phyloP scores from a whole-genome alignment of 2,113 vertebrate genomes.

The Diphyllodes magnificus region DNA sequence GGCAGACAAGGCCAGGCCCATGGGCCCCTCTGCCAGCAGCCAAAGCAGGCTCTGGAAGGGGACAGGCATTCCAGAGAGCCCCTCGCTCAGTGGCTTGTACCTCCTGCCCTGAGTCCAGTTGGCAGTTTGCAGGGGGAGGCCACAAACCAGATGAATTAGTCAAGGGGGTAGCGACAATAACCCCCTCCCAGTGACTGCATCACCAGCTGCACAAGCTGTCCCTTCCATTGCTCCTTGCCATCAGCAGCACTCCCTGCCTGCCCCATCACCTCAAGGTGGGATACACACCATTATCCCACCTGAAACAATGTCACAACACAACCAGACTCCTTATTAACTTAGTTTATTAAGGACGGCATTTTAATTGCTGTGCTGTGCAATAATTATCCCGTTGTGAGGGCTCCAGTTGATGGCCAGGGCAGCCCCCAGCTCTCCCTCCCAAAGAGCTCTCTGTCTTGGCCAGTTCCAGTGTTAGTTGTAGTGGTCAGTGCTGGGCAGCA shows the following conservation, averaged over 20 bases:
- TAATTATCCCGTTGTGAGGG: background rate
- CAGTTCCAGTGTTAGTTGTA: background rate
- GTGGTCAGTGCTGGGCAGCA: background rate
- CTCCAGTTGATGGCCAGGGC: background rate
- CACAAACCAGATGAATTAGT: background rate
- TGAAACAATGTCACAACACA: background rate
- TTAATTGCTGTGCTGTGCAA: background rate
- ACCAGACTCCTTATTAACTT: background rate
- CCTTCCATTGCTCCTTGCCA: background rate
- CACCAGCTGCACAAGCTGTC: background rate
- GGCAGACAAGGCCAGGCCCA: background rate
- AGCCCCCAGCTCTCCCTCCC: background rate
- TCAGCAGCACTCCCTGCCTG: background rate
- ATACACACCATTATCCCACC: background rate
- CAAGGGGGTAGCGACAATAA: background rate
- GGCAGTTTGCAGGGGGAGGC: background rate
- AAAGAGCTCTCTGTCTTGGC: background rate
- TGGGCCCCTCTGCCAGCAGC: background rate
- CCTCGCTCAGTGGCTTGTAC: background rate
- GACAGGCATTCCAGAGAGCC: background rate
- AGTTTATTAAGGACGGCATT: slow-evolving; percentile 69
- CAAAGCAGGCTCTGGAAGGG: background rate
- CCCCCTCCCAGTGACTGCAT: background rate
- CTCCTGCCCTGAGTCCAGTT: rapidly evolving
- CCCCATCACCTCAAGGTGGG: background rate